Percentiles rank a stretch among this genome's conserved stretches.
These are phyloP conservation scores for Tragelaphus imberbis DNA, from an alignment of 2,113 vertebrate species.

Conservation along the genomic window DNA sequence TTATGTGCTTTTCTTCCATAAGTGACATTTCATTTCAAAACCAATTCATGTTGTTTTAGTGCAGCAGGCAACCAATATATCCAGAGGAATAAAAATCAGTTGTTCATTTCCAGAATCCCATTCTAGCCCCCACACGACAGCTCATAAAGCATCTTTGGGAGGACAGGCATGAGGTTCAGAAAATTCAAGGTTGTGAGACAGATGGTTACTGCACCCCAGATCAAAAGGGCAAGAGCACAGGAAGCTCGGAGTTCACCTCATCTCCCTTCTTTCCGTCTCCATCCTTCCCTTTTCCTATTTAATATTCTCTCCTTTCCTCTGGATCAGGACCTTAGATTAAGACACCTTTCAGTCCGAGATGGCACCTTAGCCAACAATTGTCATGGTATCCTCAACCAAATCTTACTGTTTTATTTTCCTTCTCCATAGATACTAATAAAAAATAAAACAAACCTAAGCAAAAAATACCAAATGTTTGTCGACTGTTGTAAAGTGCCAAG, in stretches of 20 bases:
- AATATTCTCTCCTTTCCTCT: neutral
- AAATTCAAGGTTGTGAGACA: neutral
- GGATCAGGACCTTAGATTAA: neutral
- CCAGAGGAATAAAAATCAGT: neutral
- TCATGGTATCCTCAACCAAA: neutral
- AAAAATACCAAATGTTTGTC: neutral
- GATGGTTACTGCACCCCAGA: neutral
- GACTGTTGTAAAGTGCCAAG: neutral
- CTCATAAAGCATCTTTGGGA: neutral
- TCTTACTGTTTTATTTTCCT: neutral
- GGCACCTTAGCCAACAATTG: neutral
- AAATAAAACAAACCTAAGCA: neutral
- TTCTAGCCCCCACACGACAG: neutral
- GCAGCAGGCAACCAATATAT: neutral
- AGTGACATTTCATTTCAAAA: conserved; percentile 23
- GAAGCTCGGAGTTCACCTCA: neutral
- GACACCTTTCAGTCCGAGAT: neutral
- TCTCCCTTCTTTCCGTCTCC: neutral
- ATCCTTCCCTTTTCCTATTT: neutral
- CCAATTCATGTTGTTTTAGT: neutral
- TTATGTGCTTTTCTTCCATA: neutral
- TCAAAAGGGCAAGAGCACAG: neutral
- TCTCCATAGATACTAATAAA: neutral
- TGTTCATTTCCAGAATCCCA: neutral
- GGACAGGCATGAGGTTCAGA: neutral